Conservation (phyloP, 2,797 vertebrate species). For the Smutsia gigantea region DNA sequence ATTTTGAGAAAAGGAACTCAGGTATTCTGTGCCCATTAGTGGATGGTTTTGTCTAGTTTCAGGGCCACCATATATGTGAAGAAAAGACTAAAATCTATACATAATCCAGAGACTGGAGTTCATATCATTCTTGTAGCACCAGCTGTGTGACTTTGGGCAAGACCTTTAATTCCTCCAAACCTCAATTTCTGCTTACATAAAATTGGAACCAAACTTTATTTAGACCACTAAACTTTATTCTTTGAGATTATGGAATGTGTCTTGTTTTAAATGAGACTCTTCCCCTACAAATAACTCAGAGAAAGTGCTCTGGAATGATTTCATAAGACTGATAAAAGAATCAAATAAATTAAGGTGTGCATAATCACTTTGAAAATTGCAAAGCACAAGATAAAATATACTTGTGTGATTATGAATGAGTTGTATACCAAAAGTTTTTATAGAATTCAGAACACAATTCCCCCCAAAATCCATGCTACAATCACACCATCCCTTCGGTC, state of each 20-base stretch:
- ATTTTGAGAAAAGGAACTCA: conserved; percentile 20
- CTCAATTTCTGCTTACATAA: not conserved
- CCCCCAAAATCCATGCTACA: not conserved
- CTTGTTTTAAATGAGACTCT: conserved; percentile 32
- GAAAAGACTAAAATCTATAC: not conserved
- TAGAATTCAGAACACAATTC: not conserved
- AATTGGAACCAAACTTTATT: not conserved
- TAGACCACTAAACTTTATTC: not conserved
- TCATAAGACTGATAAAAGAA: not conserved
- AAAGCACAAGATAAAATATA: not conserved
- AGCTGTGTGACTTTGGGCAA: not conserved
- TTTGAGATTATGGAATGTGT: not conserved
- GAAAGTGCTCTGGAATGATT: not conserved
- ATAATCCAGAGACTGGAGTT: not conserved
- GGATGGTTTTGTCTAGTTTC: not conserved
- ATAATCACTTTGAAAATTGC: not conserved
- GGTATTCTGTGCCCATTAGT: not conserved
- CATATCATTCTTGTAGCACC: not conserved
- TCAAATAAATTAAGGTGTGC: not conserved
- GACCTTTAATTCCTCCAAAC: not conserved
- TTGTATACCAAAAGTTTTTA: not conserved
- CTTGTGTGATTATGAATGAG: not conserved
- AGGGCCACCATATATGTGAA: not conserved
- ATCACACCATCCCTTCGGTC: not conserved
- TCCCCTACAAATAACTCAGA: not conserved